These are phyloP conservation scores for Stomatorhinus walkeri DNA, from an alignment of 2,797 vertebrate genomes.

Conservation along the genomic window DNA sequence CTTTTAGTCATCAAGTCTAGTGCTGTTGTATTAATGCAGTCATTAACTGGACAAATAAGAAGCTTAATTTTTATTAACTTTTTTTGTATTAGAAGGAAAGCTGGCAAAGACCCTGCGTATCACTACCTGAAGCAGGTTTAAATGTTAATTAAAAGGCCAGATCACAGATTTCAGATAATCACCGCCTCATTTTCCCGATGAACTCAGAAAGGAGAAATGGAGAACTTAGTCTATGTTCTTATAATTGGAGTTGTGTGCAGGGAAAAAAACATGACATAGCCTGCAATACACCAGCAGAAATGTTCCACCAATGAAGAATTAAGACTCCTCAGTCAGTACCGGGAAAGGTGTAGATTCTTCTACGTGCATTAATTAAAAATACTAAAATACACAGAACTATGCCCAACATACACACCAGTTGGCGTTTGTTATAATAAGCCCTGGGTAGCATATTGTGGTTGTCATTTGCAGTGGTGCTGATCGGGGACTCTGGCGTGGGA, in stretches of 20 bases:
- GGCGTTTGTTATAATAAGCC: not conserved
- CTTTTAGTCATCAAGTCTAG: not conserved
- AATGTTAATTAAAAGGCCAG: not conserved
- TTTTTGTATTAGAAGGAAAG: not conserved
- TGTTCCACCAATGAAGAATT: not conserved
- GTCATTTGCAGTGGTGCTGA: slow-evolving; percentile 76
- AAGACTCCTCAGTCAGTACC: no score
- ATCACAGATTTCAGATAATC: not conserved
- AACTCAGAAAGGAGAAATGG: not conserved
- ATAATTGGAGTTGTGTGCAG: not conserved
- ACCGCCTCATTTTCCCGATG: not conserved
- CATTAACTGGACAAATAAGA: not conserved
- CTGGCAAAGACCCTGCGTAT: not conserved
- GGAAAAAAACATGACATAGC: not conserved
- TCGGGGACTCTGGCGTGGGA: slow-evolving; percentile 93
- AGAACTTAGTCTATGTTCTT: not conserved
- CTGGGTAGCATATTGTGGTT: not conserved
- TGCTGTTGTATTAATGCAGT: not conserved
- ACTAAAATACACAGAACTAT: not conserved
- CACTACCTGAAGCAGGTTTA: not conserved
- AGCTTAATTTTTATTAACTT: not conserved
- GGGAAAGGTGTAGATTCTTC: not conserved
- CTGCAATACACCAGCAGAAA: not conserved
- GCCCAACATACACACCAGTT: not conserved
- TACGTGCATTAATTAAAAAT: not conserved